Evolutionary conservation across 2,888 invertebrate genomes (phyloP), one percentile per base, ranked within the genome.

Genomic region (Aphodius sticticus): DNA sequence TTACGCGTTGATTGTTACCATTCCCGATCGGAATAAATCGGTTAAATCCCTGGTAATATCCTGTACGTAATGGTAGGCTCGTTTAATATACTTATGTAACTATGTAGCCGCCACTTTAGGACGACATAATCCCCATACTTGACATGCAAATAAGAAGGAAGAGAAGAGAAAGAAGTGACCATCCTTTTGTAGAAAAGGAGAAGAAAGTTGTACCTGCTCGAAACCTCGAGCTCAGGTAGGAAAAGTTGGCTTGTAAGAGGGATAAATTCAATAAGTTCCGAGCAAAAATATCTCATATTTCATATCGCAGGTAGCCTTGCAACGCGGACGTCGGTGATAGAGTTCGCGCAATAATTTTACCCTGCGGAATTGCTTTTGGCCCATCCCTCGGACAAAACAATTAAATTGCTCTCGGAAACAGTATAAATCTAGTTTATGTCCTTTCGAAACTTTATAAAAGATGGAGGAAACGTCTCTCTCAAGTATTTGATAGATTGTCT

Each of bases 261-360:
- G 74, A 74, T 74, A 74, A 74, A 74, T 37, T 74, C 74, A 74
- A 74, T 74, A 74, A 74, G 74, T 74, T 74, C 36, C 35, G 2
- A 37, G 74, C 74, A 74, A 74, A 53, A 74, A 74, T 71, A 71
- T 74, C 35, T 74, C 74, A 37, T 74, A 74, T 74, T 74, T 74
- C 74, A 74, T 74, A 35, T 37, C 36, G 74, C 74, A 74, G 74
- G 74, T 74, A 74, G 74, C 35, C 35, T 71, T 35, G 12, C 26
- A 71, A 6, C 70, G 36, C 35, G 74, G 53, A 12, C 26, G 53
- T 12, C 53, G 12, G 53, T 53, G 53, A 53, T 53, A 53, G 53
- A 53, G 53, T 53, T 53, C 53, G 53, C 7, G 53, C 53, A 53
- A 53, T 53, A 53, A 53, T 53, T 53, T 53, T 12, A 53, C 53